phyloP scores from a whole-genome alignment of 2,113 vertebrate genomes.

The Bos indicus region DNA sequence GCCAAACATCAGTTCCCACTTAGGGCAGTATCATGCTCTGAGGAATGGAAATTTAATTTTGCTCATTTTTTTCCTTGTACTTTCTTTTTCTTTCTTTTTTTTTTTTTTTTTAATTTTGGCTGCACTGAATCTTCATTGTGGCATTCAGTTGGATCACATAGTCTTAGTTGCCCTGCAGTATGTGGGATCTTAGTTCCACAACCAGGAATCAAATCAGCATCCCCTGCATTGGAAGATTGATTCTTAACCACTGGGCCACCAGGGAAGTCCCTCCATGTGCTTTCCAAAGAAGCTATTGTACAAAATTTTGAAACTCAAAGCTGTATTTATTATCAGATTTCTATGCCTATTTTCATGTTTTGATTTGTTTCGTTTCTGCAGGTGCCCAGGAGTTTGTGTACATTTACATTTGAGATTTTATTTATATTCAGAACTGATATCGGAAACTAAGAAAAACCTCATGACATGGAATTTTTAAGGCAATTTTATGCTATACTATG shows the following conservation, averaged over 20 bases:
- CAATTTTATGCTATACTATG: background rate
- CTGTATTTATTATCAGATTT: background rate
- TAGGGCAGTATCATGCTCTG: background rate
- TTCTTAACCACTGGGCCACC: background rate
- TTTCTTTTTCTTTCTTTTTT: background rate
- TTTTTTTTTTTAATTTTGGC: background rate
- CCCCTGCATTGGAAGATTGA: background rate
- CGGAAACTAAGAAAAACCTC: background rate
- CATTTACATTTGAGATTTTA: background rate
- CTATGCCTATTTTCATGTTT: background rate
- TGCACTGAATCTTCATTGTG: background rate
- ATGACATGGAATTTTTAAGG: background rate
- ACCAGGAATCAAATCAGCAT: background rate
- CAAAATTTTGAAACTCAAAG: background rate
- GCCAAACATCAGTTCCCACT: background rate
- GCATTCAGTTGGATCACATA: background rate
- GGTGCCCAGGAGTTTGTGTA: background rate
- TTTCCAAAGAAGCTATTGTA: background rate
- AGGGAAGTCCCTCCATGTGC: background rate
- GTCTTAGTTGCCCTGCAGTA: background rate
- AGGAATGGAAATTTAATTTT: background rate
- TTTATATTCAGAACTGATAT: background rate
- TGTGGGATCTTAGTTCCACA: background rate
- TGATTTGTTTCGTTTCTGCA: background rate
- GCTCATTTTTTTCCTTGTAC: background rate